Conservation (phyloP, 2,888 invertebrate genomes). For the Pollenia griseotomentosa region DNA sequence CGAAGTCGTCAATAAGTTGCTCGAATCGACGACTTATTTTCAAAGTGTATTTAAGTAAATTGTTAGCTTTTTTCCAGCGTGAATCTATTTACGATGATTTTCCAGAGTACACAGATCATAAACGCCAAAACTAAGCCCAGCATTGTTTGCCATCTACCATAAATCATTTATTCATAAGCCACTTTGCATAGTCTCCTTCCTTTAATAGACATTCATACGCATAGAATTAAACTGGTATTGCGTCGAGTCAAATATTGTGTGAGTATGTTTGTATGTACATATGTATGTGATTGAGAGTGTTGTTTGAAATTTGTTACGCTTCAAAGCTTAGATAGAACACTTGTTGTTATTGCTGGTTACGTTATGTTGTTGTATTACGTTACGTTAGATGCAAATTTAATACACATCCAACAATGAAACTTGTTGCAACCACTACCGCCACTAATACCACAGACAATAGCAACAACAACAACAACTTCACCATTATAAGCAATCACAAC, state of each 20-base stretch:
- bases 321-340: constrained; percentile 74
- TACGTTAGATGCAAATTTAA: constrained; percentile 63
- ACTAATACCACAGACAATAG: constrained; percentile 13
- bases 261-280: neutral
- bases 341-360: constrained; percentile 55
- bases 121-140: too few species aligned
- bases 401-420: constrained; percentile 38
- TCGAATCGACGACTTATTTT: too few species aligned
- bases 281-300: constrained; percentile 16
- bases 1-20: too few species aligned
- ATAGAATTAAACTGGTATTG: constrained; percentile 24
- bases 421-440: constrained; percentile 50
- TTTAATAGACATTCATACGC: neutral
- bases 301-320: constrained; percentile 72
- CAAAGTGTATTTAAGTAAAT: too few species aligned
- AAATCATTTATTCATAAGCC: neutral
- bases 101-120: too few species aligned
- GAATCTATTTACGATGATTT: too few species aligned
- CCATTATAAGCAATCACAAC: constrained; percentile 31
- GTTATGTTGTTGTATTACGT: constrained; percentile 49
- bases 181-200: constrained; percentile 10
- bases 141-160: too few species aligned
- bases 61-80: too few species aligned
- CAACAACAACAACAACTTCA: neutral
- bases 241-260: neutral